These are phyloP conservation scores for Brachionus manjavacas DNA, from an alignment of 1,140 invertebrate genomes.

Conservation along the genomic window DNA sequence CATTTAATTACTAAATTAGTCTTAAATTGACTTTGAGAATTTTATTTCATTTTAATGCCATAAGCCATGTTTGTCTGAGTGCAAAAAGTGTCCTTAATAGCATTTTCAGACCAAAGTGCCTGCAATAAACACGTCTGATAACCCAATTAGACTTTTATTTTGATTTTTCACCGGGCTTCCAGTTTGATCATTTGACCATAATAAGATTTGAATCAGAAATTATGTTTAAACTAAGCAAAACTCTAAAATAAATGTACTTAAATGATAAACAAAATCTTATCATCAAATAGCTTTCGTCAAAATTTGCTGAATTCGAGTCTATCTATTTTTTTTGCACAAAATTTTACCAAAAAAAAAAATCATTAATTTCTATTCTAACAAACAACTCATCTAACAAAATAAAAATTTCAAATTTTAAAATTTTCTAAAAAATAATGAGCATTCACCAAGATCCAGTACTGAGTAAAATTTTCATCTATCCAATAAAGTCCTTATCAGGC, in stretches of 20 bases:
- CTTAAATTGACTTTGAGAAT: background rate
- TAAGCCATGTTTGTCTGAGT: background rate
- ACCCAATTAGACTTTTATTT: background rate
- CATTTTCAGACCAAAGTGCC: background rate
- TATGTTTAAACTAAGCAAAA: background rate
- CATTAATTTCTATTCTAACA: no score
- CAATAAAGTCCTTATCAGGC: constrained; percentile 15
- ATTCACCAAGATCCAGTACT: background rate
- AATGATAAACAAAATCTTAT: background rate
- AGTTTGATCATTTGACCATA: background rate
- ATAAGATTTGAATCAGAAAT: background rate
- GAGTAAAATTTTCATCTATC: constrained; percentile 36
- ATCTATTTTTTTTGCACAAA: background rate
- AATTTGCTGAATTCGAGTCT: background rate
- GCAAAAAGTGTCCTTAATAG: background rate
- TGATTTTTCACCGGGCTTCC: background rate
- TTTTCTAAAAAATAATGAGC: background rate
- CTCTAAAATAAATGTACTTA: background rate
- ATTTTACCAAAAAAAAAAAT: background rate
- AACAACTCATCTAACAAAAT: background rate
- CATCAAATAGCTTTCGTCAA: background rate
- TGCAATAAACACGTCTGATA: background rate
- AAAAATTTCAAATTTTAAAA: background rate
- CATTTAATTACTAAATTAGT: background rate
- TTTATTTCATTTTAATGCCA: background rate